Evolutionary conservation across 2,797 vertebrate genomes (phyloP).

Genomic region (Arctocebus calabarensis): DNA sequence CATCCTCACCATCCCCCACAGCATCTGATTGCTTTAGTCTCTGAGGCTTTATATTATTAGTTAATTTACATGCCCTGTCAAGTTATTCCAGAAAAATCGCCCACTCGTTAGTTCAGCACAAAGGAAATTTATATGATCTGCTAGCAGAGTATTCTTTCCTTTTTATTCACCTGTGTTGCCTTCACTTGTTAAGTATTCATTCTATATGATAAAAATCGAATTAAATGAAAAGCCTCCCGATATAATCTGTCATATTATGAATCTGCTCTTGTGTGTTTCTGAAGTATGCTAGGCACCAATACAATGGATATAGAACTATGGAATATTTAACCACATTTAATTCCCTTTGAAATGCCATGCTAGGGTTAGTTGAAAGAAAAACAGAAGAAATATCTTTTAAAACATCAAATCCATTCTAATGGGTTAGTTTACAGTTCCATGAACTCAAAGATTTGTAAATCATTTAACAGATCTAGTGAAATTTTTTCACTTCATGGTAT

Average conservation of each 20-base stretch:
- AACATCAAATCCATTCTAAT: slow-evolving; percentile 37
- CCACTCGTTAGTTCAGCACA: slow-evolving; percentile 62
- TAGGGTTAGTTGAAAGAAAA: slow-evolving; percentile 30
- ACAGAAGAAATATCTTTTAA: slow-evolving; percentile 5
- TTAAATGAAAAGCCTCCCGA: slow-evolving; percentile 62
- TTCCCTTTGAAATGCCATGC: slow-evolving; percentile 57
- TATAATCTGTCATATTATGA: neutral
- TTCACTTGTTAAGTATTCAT: slow-evolving; percentile 72
- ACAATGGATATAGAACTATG: neutral
- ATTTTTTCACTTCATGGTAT: neutral
- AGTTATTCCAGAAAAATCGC: slow-evolving; percentile 17
- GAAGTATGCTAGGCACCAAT: slow-evolving; percentile 7
- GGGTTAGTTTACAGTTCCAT: neutral
- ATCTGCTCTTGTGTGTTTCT: neutral
- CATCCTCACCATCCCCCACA: neutral
- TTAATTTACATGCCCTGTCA: slow-evolving; percentile 62
- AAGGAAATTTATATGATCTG: slow-evolving; percentile 59
- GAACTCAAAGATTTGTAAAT: slow-evolving; percentile 27
- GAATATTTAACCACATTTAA: slow-evolving; percentile 23
- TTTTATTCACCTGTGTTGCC: slow-evolving; percentile 41
- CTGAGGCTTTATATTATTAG: slow-evolving; percentile 24
- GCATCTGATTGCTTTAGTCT: slow-evolving; percentile 9
- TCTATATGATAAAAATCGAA: slow-evolving; percentile 67
- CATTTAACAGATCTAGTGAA: neutral
- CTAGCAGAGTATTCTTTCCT: neutral